These are phyloP conservation scores for Huso huso DNA, from an alignment of 2,797 vertebrate species.

Conservation along the genomic window DNA sequence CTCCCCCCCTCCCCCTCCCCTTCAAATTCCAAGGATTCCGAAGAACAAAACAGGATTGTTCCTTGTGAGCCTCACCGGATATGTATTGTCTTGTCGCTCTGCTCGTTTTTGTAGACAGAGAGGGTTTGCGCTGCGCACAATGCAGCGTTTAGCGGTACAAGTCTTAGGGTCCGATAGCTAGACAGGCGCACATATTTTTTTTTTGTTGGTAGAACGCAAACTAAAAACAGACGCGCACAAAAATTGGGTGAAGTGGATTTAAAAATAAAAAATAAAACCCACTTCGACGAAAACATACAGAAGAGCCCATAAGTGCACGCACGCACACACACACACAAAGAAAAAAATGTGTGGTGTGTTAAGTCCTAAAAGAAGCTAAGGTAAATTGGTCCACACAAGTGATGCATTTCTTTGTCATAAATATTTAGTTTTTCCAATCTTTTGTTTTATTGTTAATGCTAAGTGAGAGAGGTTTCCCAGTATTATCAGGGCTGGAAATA, in stretches of 20 bases:
- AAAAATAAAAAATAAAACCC: constrained; percentile 55
- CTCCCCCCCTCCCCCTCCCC: constrained; percentile 58
- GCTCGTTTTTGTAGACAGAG: constrained; percentile 54
- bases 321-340: not conserved
- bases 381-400: constrained; percentile 70
- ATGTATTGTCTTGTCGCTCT: constrained; percentile 1
- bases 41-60: constrained; percentile 56
- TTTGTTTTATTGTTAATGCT: not conserved
- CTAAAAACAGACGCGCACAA: constrained; percentile 52
- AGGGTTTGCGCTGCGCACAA: constrained; percentile 87
- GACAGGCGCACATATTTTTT: constrained; percentile 46
- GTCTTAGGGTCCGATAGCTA: constrained; percentile 73
- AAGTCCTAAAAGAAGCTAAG: constrained; percentile 65
- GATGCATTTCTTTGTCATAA: constrained; percentile 35
- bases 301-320: not conserved
- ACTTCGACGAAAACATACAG: constrained; percentile 29
- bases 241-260: constrained; percentile 60
- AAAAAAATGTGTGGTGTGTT: constrained; percentile 67
- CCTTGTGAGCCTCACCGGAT: constrained; percentile 41
- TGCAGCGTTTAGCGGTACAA: constrained; percentile 83
- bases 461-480: no score
- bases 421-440: not conserved
- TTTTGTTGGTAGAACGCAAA: constrained; percentile 55
- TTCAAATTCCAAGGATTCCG: constrained; percentile 57
- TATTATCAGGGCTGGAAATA: no score